These are phyloP conservation scores for Agrotis clavis DNA, from an alignment of 2,888 invertebrate species.

Conservation along the genomic window DNA sequence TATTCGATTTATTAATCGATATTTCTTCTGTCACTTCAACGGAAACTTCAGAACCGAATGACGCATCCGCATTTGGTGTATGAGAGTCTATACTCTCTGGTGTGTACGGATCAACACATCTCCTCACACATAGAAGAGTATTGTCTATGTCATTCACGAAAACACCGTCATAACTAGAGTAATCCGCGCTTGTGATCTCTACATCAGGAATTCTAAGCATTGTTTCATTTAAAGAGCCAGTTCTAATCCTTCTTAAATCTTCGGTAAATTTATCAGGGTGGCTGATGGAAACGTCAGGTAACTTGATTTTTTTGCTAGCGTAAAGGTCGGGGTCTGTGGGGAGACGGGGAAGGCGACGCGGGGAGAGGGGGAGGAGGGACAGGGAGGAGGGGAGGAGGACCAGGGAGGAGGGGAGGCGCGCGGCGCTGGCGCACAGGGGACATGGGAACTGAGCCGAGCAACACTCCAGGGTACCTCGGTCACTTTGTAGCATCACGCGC, in stretches of 20 bases:
- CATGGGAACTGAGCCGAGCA: slow-evolving; percentile 87
- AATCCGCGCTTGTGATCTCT: slow-evolving; percentile 89
- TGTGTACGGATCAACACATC: slow-evolving; percentile 94
- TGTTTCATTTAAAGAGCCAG: slow-evolving; percentile 82
- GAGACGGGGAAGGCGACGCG: slow-evolving; percentile 63
- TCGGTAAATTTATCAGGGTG: slow-evolving; percentile 69
- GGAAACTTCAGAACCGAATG: slow-evolving; percentile 76
- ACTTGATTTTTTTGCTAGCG: slow-evolving; percentile 65
- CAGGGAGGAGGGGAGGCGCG: slow-evolving; percentile 67
- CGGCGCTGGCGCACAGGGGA: slow-evolving; percentile 78
- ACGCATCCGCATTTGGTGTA: slow-evolving; percentile 91
- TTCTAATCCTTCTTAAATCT: slow-evolving; percentile 75
- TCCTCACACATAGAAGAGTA: slow-evolving; percentile 82
- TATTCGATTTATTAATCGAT: slow-evolving; percentile 68
- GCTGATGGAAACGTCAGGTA: slow-evolving; percentile 59
- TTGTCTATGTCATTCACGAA: slow-evolving; percentile 91
- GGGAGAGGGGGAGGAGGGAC: not conserved
- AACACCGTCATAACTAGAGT: slow-evolving; percentile 81
- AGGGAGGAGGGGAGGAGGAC: slow-evolving; percentile 45
- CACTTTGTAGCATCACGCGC: slow-evolving; percentile 93
- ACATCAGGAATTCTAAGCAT: slow-evolving; percentile 84
- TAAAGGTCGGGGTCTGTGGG: slow-evolving; percentile 81
- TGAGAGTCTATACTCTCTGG: slow-evolving; percentile 96
- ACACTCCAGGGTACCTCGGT: slow-evolving; percentile 95
- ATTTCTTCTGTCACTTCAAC: slow-evolving; percentile 79